Base-by-base conservation (phyloP, 2,797 vertebrate species). In the Discoglossus pictus region DNA sequence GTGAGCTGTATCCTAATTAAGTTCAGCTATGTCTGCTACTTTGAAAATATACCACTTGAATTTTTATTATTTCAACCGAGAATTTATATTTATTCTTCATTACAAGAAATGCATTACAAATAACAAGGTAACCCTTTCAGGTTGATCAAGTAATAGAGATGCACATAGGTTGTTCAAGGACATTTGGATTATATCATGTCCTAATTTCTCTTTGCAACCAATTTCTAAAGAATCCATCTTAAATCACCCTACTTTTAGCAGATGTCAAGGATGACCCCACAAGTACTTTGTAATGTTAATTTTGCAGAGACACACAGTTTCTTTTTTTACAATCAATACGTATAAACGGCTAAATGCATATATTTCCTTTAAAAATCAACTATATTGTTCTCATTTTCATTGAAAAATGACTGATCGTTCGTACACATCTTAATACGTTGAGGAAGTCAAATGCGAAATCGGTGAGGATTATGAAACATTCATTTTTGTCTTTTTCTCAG, bases 1-100 rank as follows among this genome's bases (percentile, higher is more conserved):
- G 17, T 31, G 34, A 63, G 9, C 18, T 47, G 23, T 42, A 46
- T 56, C 17, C 60, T 63, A 34, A 56, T 70, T 71, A 65, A 44
- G 20, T 44, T 46, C 36, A 44, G 27, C 24, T 58, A 13, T 59
- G 36, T 34, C 27, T 17, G 31, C 20, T 63, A 38, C 18, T 62
- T 24, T 13, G 23, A 15, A 38, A 38, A 46, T 25, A 44, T 24
- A 18, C 50, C 10, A 23, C 24, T 64, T 25, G 18, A 12, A 56
- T 40, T 16, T 43, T 55, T 60, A 66, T 38, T 56, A 34, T 7
- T 47, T 21, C 39, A 24, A 18, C 34, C 27, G 4, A 39, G 17
- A 48, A 66, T 66, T 48, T 66, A 50, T 23, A 34, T 25, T 24
- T 59, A 13, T 50, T 35, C 47, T 55, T 36, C 53, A 58, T 65